Base-by-base conservation (phyloP, 1,140 invertebrate species). In the Lanistes nyassanus region DNA sequence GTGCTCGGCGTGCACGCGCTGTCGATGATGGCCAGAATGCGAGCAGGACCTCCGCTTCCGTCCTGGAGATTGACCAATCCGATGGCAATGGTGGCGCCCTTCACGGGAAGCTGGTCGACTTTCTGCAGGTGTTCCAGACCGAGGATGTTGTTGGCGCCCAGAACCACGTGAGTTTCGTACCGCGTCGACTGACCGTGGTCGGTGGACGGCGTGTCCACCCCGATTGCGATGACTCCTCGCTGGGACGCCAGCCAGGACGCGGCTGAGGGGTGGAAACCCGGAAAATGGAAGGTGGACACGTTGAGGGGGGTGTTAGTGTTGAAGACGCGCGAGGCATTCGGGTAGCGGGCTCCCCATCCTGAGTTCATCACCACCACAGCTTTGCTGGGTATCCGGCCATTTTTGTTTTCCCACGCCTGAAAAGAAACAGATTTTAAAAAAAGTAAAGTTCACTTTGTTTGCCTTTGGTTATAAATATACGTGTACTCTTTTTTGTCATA, bases 321-420 rank as follows among this genome's bases (percentile, higher is more conserved):
- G 65, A 85, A 85, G 29, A 81, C 76, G 6, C 29, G 58, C 16
- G 69, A 77, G 64, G 76, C 77, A 73, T 85, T 80, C n/a, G 82
- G 81, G 42, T 81, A 84, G 13, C 79, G 79, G 11, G 66, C 26
- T 39, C 56, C 53, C 86, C 84, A 86, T 6, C 85, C 85, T 2
- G 82, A 84, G 56, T 83, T 83, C 78, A 87, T 80, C 16, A 86
- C 23, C 0, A 87, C 80, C 47, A 86, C 76, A 2, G 76, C 77
- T 13, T 76, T 77, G 47, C 80, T 39, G 7, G 85, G 82, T 51
- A 84, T 82, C 7, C 47, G 62, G 9, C 82, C 81, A 69, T 85
- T 55, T 37, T 73, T 76, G 23, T 67, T n/a, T 67, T 87, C 85
- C 81, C 81, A 86, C 6, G 26, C 21, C 64, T 68, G 70, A 3